A percentile compares a stretch with the other conserved stretches of the same genome.
These are phyloP conservation scores for Oryzias melastigma DNA, from an alignment of 2,113 vertebrate species.

Conservation along the genomic window DNA sequence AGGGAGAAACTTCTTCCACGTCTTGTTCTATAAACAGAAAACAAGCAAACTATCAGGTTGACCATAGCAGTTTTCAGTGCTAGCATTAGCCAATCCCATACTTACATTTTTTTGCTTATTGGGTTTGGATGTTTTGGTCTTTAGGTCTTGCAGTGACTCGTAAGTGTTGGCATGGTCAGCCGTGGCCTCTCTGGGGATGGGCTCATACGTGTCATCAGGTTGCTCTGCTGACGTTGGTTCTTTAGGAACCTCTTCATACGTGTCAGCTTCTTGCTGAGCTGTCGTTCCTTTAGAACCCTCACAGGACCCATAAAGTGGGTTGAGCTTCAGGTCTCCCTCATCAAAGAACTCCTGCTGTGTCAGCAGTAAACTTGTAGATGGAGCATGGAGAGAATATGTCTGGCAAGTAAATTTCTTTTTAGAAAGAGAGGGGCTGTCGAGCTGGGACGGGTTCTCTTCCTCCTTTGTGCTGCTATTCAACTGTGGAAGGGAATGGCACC, in stretches of 20 bases:
- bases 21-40: conserved; percentile 51
- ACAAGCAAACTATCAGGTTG: not conserved
- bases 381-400: conserved; percentile 50
- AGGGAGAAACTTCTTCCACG: conserved; percentile 58
- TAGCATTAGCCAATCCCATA: not conserved
- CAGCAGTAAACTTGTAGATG: not conserved
- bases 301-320: conserved; percentile 44
- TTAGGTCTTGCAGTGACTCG: conserved; percentile 63
- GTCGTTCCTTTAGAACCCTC: not conserved
- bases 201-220: conserved; percentile 64
- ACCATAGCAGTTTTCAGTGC: not conserved
- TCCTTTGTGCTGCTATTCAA: conserved; percentile 26
- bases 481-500: conserved; percentile 38
- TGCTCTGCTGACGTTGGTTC: not conserved
- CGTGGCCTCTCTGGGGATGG: conserved; percentile 34
- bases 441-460: conserved; percentile 17
- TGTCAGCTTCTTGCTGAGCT: not conserved
- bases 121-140: conserved; percentile 52
- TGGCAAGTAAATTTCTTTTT: conserved; percentile 43
- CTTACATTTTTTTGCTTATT: conserved; percentile 63
- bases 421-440: conserved; percentile 1
- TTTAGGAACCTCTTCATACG: conserved; percentile 64
- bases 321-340: conserved; percentile 17
- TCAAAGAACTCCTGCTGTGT: conserved; percentile 22
- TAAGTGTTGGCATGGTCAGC: conserved; percentile 52